Base-by-base conservation (phyloP, 2,888 invertebrate genomes). In the Ochropleura leucogaster region DNA sequence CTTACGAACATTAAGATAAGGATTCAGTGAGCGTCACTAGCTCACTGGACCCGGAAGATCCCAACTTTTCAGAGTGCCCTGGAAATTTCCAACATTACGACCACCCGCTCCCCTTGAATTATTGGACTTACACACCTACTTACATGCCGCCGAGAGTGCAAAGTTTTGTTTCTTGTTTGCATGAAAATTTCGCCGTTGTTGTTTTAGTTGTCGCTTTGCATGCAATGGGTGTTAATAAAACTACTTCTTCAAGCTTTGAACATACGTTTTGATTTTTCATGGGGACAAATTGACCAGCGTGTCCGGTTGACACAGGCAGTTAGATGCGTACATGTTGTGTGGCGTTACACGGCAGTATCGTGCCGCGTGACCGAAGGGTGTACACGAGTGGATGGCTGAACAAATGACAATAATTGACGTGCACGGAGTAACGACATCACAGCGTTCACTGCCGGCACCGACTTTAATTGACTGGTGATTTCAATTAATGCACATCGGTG, bases 391-490 rank as follows among this genome's bases (percentile, higher is more conserved):
- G 89, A 87, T 89, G 92, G 90, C 87, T 91, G 92, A 93, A 92
- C 92, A 93, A 94, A 93, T 94, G 92, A 91, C 90, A 92, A 92
- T 94, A 95, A 95, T 95, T 95, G 94, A 92, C 90, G 91, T 89
- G 90, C 91, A 91, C 88, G 87, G 90, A 89, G 88, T 89, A 88
- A 89, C 90, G 91, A 90, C 92, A 90, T 89, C 88, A 89, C 89
- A 87, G 82, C 90, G 86, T 87, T 87, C 90, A 81, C 86, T 88
- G 89, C 88, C 90, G 90, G 90, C 92, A 92, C 89, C 83, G 89
- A 92, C 92, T 94, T 93, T 95, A 94, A 95, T 95, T 94, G 95
- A 94, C 93, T 92, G 93, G 92, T 93, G 93, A 94, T 95, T 95
- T 95, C 94, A 95, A 94, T 95, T 93, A 94, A 92, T 92, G 90